Percentiles rank a stretch among this genome's conserved stretches.
Evolutionary conservation across 1,140 invertebrate genomes (phyloP).

Genomic region (Drosophila albomicans): DNA sequence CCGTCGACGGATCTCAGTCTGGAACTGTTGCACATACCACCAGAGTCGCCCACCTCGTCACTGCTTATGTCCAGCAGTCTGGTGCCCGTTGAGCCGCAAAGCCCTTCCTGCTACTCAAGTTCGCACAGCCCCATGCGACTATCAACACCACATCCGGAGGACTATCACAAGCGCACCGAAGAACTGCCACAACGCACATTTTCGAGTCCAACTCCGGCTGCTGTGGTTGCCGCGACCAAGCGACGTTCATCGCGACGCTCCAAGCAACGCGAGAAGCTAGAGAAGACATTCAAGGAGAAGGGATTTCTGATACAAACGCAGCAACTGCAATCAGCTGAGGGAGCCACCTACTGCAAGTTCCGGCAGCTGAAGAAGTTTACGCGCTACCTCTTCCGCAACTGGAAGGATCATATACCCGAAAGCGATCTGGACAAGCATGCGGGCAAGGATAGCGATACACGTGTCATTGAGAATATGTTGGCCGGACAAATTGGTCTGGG

Average conservation of each 20-base stretch:
- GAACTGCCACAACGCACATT: conserved; percentile 2
- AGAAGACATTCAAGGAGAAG: conserved; percentile 96
- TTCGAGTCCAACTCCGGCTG: conserved; percentile 68
- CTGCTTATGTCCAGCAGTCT: conserved; percentile 60
- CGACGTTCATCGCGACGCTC: conserved; percentile 93
- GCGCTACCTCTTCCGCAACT: conserved; percentile 95
- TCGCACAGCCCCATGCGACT: conserved; percentile 56
- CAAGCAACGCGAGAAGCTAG: conserved; percentile 93
- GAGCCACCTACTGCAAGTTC: conserved; percentile 97
- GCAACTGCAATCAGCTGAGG: conserved; percentile 95
- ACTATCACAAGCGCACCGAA: conserved; percentile 28
- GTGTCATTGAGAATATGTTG: conserved; percentile 48
- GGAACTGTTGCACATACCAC: conserved; percentile 85
- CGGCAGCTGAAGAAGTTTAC: conserved; percentile 96
- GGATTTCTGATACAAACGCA: conserved; percentile 97
- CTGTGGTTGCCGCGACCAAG: conserved; percentile 54
- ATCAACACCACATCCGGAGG: conserved; percentile 27
- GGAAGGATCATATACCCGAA: conserved; percentile 96
- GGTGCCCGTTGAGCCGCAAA: conserved; percentile 48
- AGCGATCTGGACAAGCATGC: conserved; percentile 86
- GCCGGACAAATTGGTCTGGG: conserved; percentile 30
- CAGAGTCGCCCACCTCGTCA: conserved; percentile 80
- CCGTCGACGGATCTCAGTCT: conserved; percentile 81
- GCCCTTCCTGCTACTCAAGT: conserved; percentile 55
- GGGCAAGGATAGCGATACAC: conserved; percentile 4